Percentiles rank a stretch among this genome's conserved stretches.
These are phyloP conservation scores for Tragulus kanchil DNA, from an alignment of 2,113 vertebrate genomes.

Conservation along the genomic window DNA sequence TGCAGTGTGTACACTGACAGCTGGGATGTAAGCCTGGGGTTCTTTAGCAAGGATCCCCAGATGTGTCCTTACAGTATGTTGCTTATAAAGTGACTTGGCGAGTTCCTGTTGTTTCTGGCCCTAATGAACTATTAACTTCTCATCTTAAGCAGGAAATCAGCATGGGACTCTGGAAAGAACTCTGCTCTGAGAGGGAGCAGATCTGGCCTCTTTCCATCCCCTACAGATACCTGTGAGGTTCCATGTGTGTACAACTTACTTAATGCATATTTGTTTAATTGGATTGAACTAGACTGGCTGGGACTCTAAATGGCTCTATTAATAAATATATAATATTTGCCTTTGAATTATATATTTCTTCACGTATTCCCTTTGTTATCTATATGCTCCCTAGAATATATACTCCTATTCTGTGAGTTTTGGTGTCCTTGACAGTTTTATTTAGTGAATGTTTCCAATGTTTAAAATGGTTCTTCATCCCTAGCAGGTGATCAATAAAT, in stretches of 20 bases:
- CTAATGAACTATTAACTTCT: conserved; percentile 25
- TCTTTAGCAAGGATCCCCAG: not conserved
- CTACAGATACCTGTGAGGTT: not conserved
- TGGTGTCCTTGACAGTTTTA: conserved; percentile 9
- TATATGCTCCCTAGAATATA: not conserved
- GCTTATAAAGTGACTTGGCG: not conserved
- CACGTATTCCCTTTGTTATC: not conserved
- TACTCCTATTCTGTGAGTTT: not conserved
- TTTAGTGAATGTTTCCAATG: not conserved
- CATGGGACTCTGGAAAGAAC: conserved; percentile 24
- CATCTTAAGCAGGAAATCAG: conserved; percentile 6
- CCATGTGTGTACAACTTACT: not conserved
- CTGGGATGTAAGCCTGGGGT: not conserved
- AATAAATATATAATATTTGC: conserved; percentile 17
- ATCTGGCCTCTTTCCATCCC: not conserved
- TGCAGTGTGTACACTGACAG: not conserved
- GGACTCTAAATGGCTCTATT: not conserved
- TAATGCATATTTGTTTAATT: conserved; percentile 23
- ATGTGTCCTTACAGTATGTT: not conserved
- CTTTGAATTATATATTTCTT: conserved; percentile 8
- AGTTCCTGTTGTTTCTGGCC: not conserved
- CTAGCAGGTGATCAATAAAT: conserved; percentile 22
- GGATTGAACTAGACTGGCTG: not conserved
- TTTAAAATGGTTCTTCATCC: not conserved
- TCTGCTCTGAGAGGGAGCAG: not conserved